These are phyloP conservation scores for Leptinotarsa rubiginosa DNA, from an alignment of 2,888 invertebrate genomes.

Conservation along the genomic window DNA sequence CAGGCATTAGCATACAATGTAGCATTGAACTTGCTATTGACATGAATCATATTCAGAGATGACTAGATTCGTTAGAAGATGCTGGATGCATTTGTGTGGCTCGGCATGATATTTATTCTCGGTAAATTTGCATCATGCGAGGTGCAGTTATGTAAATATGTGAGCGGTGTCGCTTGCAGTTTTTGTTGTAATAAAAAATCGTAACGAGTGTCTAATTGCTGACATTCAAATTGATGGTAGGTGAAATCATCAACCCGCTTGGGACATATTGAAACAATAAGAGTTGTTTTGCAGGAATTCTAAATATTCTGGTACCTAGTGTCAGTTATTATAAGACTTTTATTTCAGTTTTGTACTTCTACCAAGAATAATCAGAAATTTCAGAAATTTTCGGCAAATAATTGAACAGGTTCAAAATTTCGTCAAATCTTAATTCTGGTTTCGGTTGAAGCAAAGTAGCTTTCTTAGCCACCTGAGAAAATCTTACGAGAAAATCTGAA, in stretches of 20 bases:
- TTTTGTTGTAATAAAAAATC: conserved; percentile 9
- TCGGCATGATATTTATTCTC: conserved; percentile 12
- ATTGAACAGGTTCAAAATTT: no score
- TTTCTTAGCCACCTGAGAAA: no score
- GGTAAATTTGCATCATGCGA: conserved; percentile 22
- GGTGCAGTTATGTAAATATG: conserved; percentile 27
- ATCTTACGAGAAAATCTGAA: no score
- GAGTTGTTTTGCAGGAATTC: no score
- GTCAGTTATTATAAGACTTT: no score
- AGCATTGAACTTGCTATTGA: conserved; percentile 40
- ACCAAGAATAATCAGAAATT: no score
- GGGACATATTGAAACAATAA: no score
- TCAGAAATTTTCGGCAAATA: no score
- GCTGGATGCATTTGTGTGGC: conserved; percentile 10
- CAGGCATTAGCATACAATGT: conserved; percentile 39
- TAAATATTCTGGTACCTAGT: no score
- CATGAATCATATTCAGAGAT: conserved; percentile 32
- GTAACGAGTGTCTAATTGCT: conserved; percentile 5
- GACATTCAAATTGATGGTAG: neutral
- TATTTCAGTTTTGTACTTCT: no score
- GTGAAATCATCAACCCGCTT: neutral
- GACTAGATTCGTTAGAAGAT: conserved; percentile 23
- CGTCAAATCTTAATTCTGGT: no score
- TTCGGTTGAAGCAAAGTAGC: no score
- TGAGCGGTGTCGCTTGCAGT: conserved; percentile 6